These are phyloP conservation scores for Eurypyga helias DNA, from an alignment of 2,113 vertebrate species.

Conservation along the genomic window DNA sequence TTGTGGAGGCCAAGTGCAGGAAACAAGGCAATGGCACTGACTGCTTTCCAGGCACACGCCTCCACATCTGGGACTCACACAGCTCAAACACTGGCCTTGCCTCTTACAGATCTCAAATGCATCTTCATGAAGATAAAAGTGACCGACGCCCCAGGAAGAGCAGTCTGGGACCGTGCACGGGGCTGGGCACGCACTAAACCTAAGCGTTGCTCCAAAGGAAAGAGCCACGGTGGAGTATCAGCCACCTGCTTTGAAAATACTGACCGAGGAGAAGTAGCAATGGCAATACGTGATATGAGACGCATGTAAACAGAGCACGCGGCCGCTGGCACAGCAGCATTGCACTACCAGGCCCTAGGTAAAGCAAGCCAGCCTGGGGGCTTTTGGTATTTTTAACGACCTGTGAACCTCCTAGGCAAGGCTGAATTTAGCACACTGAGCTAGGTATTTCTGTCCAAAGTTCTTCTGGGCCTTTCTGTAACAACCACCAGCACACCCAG, in stretches of 20 bases:
- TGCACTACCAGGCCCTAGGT: constrained; percentile 25
- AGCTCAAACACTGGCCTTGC: not conserved
- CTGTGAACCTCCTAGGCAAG: not conserved
- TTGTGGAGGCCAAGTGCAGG: not conserved
- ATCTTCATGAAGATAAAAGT: not conserved
- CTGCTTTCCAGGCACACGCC: rapidly evolving
- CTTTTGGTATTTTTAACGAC: constrained; percentile 1
- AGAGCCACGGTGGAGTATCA: not conserved
- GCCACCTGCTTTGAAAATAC: not conserved
- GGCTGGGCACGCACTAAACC: not conserved
- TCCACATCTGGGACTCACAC: not conserved
- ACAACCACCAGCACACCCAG: constrained; percentile 37
- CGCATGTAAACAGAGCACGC: not conserved
- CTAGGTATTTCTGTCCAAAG: not conserved
- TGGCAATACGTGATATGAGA: not conserved
- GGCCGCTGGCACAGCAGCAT: constrained; percentile 39
- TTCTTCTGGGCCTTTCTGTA: constrained; percentile 14
- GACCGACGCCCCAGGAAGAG: not conserved
- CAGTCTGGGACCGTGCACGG: not conserved
- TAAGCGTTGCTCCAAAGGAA: not conserved
- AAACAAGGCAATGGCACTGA: not conserved
- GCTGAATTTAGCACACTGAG: not conserved
- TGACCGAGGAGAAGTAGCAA: not conserved
- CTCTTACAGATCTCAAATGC: not conserved
- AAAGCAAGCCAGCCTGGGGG: not conserved